Evolutionary conservation across 2,113 vertebrate genomes (phyloP).

Genomic region (Clarias batrachus): DNA sequence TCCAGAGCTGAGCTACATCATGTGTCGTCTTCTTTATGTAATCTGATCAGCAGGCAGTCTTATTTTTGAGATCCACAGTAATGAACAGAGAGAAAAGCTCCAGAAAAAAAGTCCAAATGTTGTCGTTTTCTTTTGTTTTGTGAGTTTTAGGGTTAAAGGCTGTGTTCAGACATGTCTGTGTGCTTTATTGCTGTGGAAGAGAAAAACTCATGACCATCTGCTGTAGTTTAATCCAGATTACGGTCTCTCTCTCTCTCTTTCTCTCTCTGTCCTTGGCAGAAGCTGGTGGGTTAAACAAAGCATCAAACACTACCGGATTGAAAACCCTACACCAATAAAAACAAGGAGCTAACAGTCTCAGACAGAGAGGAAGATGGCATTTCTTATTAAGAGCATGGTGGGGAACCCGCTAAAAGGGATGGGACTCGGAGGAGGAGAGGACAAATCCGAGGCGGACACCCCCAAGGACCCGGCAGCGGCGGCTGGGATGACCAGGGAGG

Average conservation of each 20-base stretch:
- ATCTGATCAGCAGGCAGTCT: slow-evolving; percentile 65
- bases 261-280: slow-evolving; percentile 79
- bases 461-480: slow-evolving; percentile 86
- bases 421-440: slow-evolving; percentile 84
- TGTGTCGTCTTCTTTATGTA: slow-evolving; percentile 59
- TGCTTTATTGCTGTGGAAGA: slow-evolving; percentile 68
- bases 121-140: neutral
- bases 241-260: slow-evolving; percentile 57
- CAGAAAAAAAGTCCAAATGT: neutral
- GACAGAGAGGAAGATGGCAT: slow-evolving; percentile 77
- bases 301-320: slow-evolving; percentile 54
- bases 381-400: slow-evolving; percentile 93
- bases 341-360: neutral
- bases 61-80: neutral
- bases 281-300: slow-evolving; percentile 69
- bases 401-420: slow-evolving; percentile 90
- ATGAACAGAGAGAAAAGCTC: neutral
- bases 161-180: neutral
- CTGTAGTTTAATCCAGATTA: slow-evolving; percentile 95
- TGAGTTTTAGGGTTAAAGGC: neutral
- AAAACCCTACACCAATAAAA: slow-evolving; percentile 44
- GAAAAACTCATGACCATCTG: slow-evolving; percentile 86
- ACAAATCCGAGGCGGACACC: slow-evolving; percentile 82
- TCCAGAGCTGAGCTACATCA: slow-evolving; percentile 49
- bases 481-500: slow-evolving; percentile 92